A percentile compares a stretch with the other conserved stretches of the same genome.
phyloP scores from a whole-genome alignment of 2,113 vertebrate genomes.

The Dissostichus mawsoni region DNA sequence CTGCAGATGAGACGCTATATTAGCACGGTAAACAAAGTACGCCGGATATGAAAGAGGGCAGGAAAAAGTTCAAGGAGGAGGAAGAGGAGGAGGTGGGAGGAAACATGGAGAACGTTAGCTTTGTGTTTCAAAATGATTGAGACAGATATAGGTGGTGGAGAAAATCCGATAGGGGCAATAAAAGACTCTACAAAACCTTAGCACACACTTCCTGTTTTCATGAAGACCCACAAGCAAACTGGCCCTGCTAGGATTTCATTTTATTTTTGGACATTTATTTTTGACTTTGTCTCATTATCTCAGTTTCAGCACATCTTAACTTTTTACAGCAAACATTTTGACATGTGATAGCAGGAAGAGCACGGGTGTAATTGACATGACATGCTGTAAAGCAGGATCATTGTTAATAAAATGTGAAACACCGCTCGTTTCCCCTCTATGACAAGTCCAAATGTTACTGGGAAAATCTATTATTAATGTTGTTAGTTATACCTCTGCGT shows the following conservation, averaged over 20 bases:
- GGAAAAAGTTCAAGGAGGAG: not conserved
- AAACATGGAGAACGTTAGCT: not conserved
- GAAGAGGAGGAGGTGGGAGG: not conserved
- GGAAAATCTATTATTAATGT: not conserved
- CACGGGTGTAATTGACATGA: too few species aligned
- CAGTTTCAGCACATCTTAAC: not conserved
- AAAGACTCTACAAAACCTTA: not conserved
- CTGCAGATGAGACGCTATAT: slow-evolving; percentile 47
- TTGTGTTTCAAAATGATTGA: not conserved
- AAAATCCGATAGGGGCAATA: not conserved
- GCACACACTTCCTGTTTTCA: not conserved
- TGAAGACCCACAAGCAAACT: not conserved
- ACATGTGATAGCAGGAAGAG: too few species aligned
- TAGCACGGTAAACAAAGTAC: slow-evolving; percentile 47
- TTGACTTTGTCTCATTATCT: not conserved
- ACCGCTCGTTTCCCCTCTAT: too few species aligned
- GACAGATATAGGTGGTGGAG: too few species aligned
- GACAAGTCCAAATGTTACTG: too few species aligned
- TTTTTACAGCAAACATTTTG: not conserved
- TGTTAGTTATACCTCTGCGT: not conserved
- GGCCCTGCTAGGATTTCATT: not conserved
- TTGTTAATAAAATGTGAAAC: too few species aligned
- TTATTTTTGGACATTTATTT: not conserved
- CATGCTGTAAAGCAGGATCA: too few species aligned
- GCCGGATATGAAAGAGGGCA: not conserved